Evolutionary conservation across 2,888 invertebrate species (phyloP).

Genomic region (Cepaea hortensis): DNA sequence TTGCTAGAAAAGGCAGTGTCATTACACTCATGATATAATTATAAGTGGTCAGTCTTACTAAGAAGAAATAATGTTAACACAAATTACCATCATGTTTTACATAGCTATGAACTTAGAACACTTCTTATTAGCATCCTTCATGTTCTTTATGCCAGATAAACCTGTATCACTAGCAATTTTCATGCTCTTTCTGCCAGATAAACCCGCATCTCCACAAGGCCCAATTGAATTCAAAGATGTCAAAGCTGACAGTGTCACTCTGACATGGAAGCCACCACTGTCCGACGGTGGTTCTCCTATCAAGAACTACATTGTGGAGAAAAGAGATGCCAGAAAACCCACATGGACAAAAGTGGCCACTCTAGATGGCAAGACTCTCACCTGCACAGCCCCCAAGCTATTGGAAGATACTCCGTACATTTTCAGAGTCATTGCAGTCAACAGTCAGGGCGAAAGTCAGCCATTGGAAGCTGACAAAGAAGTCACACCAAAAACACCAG

Average conservation of each 20-base stretch:
- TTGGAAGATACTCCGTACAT: constrained; percentile 88
- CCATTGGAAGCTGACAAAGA: constrained; percentile 84
- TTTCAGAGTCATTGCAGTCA: constrained; percentile 90
- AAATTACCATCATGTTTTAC: too few species aligned
- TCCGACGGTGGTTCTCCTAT: constrained; percentile 74
- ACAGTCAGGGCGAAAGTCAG: constrained; percentile 87
- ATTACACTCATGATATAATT: too few species aligned
- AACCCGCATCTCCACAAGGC: constrained; percentile 67
- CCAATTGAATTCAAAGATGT: constrained; percentile 69
- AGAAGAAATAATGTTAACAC: too few species aligned
- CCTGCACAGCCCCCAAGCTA: constrained; percentile 77
- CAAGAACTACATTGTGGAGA: constrained; percentile 74
- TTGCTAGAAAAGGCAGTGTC: too few species aligned
- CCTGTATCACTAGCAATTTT: constrained; percentile 54
- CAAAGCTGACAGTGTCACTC: constrained; percentile 68
- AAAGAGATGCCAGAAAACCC: constrained; percentile 82
- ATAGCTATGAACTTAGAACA: too few species aligned
- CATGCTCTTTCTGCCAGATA: constrained; percentile 56
- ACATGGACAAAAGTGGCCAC: constrained; percentile 81
- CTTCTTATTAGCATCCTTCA: too few species aligned
- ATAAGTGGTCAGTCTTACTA: too few species aligned
- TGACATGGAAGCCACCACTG: constrained; percentile 73
- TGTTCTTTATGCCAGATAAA: constrained; percentile 59
- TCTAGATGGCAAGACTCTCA: constrained; percentile 51
- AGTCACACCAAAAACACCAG: constrained; percentile 85